A percentile compares a stretch with the other conserved stretches of the same genome.
These are phyloP conservation scores for Syngnathoides biaculeatus DNA, from an alignment of 2,113 vertebrate species.

Conservation along the genomic window DNA sequence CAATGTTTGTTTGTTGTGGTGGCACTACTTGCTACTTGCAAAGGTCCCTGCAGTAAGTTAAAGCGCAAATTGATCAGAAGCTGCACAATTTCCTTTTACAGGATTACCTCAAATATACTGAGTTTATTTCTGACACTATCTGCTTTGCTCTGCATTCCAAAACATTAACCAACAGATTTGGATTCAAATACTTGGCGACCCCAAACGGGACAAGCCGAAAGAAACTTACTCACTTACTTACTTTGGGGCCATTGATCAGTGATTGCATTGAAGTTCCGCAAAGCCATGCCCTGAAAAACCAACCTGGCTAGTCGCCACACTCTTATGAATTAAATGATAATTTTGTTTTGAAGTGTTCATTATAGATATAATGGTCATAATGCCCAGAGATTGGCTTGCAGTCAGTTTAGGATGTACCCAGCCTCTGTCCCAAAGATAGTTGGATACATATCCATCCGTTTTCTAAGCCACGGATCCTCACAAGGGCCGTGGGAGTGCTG, in stretches of 20 bases:
- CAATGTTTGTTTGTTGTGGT: constrained; percentile 67
- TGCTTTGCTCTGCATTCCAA: constrained; percentile 18
- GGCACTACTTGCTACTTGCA: constrained; percentile 32
- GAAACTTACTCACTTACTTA: too few relatives aligned
- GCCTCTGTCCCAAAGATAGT: too few relatives aligned
- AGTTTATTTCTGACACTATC: background rate
- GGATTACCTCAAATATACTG: background rate
- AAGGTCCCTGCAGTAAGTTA: constrained; percentile 9
- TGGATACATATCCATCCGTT: too few relatives aligned
- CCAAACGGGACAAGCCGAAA: too few relatives aligned
- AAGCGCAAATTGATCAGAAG: background rate
- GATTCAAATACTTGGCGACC: constrained; percentile 61
- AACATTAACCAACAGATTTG: constrained; percentile 61
- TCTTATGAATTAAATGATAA: too few relatives aligned
- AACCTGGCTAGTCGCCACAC: too few relatives aligned
- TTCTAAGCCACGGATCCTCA: too few relatives aligned
- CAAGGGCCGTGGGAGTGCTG: too few relatives aligned
- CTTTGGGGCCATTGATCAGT: constrained; percentile 66
- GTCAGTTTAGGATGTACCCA: too few relatives aligned
- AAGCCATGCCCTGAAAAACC: too few relatives aligned
- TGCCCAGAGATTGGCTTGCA: too few relatives aligned
- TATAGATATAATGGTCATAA: too few relatives aligned
- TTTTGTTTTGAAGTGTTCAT: background rate
- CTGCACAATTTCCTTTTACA: background rate
- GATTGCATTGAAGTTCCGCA: constrained; percentile 9